phyloP scores from a whole-genome alignment of 2,113 vertebrate genomes.

The Vombatus ursinus region DNA sequence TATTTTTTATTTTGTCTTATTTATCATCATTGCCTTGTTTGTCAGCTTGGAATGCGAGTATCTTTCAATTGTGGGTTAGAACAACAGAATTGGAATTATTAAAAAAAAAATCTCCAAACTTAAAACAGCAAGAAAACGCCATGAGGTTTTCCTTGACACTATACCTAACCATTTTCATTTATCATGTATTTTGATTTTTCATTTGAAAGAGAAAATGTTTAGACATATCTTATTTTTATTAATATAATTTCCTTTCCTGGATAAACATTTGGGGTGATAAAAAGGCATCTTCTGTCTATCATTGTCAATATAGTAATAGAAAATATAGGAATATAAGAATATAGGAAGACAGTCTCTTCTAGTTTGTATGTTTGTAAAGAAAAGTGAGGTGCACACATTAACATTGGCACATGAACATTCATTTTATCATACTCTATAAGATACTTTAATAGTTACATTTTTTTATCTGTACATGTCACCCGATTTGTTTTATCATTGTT shows the following conservation, averaged over 20 bases:
- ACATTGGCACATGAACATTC: background rate
- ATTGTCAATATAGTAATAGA: background rate
- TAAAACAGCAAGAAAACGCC: background rate
- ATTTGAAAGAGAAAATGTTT: slow-evolving; percentile 12
- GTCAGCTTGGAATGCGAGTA: background rate
- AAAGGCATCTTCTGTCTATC: background rate
- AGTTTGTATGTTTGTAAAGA: background rate
- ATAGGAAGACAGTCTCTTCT: background rate
- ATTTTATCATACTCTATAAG: slow-evolving; percentile 17
- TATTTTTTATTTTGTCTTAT: background rate
- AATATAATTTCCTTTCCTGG: background rate
- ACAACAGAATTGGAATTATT: background rate
- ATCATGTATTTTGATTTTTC: slow-evolving; percentile 1
- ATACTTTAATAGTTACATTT: background rate
- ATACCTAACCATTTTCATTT: background rate
- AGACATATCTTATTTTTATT: background rate
- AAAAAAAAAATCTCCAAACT: background rate
- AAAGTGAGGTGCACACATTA: background rate
- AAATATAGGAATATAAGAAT: background rate
- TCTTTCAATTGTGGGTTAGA: background rate
- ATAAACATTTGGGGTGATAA: background rate
- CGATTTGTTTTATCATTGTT: slow-evolving; percentile 54
- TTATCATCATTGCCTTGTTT: background rate
- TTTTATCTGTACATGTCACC: slow-evolving; percentile 39
- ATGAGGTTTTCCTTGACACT: background rate